phyloP scores from a whole-genome alignment of 2,113 vertebrate genomes.

The Pyrgilauda ruficollis region DNA sequence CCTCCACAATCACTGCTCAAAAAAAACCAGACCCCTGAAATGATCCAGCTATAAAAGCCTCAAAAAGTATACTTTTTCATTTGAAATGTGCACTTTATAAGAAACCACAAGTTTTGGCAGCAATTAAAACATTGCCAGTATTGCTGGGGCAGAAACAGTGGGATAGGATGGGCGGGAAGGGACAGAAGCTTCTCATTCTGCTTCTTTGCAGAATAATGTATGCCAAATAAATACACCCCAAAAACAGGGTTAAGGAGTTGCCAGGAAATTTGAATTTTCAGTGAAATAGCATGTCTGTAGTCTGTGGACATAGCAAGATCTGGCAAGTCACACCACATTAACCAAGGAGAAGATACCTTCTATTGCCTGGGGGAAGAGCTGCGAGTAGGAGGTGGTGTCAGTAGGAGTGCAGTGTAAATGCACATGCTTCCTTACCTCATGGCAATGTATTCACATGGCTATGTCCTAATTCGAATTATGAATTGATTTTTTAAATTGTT shows the following conservation, averaged over 20 bases:
- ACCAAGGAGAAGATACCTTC: not conserved
- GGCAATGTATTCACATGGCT: not conserved
- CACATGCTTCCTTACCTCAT: not conserved
- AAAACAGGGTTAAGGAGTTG: not conserved
- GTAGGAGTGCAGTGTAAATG: not conserved
- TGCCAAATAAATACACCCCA: not conserved
- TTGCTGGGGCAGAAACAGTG: not conserved
- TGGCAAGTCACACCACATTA: not conserved
- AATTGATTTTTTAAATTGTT: not conserved
- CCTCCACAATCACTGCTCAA: not conserved
- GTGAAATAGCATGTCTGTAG: not conserved
- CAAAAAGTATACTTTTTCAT: not conserved
- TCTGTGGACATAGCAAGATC: not conserved
- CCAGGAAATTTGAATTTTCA: not conserved
- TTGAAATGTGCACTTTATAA: not conserved
- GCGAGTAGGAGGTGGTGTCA: not conserved
- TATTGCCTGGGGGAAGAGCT: not conserved
- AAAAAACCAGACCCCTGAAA: not conserved
- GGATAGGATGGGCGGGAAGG: not conserved
- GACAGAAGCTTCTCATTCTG: not conserved
- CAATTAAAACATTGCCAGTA: not conserved
- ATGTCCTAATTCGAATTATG: not conserved
- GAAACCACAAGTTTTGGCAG: not conserved
- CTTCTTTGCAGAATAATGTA: not conserved
- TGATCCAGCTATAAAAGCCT: not conserved